phyloP scores from a whole-genome alignment of 1,140 invertebrate species.

The Drosophila pruinosa region DNA sequence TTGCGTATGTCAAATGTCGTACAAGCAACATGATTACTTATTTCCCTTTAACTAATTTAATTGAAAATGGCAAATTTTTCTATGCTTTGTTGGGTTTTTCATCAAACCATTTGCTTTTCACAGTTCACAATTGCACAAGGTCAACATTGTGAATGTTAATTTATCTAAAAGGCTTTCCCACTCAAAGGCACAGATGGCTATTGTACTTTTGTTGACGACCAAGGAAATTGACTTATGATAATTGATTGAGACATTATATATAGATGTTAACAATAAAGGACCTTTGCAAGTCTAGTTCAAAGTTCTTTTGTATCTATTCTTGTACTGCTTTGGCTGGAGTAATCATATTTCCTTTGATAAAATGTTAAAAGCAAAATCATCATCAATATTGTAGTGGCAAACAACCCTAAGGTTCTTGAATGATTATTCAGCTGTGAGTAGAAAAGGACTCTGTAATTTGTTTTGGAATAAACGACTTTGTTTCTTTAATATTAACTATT shows the following conservation, averaged over 20 bases:
- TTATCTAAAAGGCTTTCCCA: slow-evolving; percentile 25
- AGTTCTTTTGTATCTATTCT: background rate
- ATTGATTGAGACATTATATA: background rate
- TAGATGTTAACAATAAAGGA: background rate
- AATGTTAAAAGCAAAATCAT: background rate
- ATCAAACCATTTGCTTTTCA: slow-evolving; percentile 17
- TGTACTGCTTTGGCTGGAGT: background rate
- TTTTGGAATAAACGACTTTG: too few species aligned
- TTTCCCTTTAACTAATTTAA: slow-evolving; percentile 16
- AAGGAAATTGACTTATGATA: background rate
- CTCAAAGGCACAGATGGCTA: background rate
- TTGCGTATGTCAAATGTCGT: slow-evolving; percentile 23
- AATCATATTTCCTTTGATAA: background rate
- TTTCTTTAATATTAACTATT: too few species aligned
- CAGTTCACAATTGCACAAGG: slow-evolving; percentile 5
- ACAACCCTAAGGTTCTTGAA: too few species aligned
- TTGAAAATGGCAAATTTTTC: slow-evolving; percentile 3
- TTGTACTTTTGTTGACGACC: background rate
- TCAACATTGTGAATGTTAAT: slow-evolving; percentile 22
- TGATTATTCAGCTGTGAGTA: too few species aligned
- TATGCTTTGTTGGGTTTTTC: slow-evolving; percentile 7
- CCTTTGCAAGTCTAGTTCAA: background rate
- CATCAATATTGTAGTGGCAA: too few species aligned
- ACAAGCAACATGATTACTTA: slow-evolving; percentile 13
- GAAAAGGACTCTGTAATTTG: too few species aligned